Evolutionary conservation across 2,888 invertebrate genomes (phyloP), one percentile per base, ranked within the genome.

Genomic region (Lasioglossum morio): DNA sequence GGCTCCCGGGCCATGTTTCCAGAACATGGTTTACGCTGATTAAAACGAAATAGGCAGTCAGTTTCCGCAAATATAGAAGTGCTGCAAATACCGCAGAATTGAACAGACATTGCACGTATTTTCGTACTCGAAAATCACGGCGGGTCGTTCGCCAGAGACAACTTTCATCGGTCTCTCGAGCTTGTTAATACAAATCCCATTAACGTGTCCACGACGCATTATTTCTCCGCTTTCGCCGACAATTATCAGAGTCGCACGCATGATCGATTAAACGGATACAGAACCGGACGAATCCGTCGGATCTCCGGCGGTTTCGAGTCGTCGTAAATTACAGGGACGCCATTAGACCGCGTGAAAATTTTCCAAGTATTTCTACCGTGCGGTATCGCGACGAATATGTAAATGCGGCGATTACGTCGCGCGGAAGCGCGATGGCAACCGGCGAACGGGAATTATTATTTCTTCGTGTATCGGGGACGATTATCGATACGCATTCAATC

Each of bases 401-500:
- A 76, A 81, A 81, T 81, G 30, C n/a, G 27, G 23, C 53, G 69
- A 53, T 77, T 73, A 60, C 30, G 10, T 5, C 16, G 66, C 12
- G 30, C 72, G 37, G 43, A 46, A 43, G 10, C 27, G 43, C 40
- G 16, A 30, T 73, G 72, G 66, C 80, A 43, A 12, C 16, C 60
- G 34, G 37, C 53, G 43, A 72, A 14, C 69, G 53, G 10, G 63
- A 79, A 87, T 88, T 82, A 87, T 84, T 87, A 84, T 84, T 87
- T 78, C 69, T 57, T 12, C 63, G 77, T 40, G 74, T 70, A 86
- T 82, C 88, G 66, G 30, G 81, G 40, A 40, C 81, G 85, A 89
- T 88, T 83, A 89, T 86, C 85, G 85, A 84, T 89, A 85, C 72
- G 82, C 76, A 88, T 89, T 87, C 81, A 85, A 87, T 81, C 72